phyloP scores from a whole-genome alignment of 2,888 invertebrate species.

The Papilio protenor region DNA sequence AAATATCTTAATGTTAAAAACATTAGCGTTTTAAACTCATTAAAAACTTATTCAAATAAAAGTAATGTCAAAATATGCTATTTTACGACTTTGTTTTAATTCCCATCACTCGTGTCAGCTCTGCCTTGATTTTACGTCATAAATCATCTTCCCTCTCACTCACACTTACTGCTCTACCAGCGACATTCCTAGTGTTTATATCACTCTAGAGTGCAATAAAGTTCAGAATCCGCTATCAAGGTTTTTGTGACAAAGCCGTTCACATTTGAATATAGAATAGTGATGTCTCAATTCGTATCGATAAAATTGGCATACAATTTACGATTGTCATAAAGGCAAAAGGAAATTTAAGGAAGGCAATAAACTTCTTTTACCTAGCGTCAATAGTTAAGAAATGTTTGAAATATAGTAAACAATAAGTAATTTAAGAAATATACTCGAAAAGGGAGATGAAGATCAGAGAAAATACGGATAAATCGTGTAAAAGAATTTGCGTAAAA shows the following conservation, averaged over 20 bases:
- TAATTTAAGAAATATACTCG: no score
- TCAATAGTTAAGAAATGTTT: not conserved
- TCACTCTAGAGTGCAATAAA: conserved; percentile 19
- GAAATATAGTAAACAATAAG: no score
- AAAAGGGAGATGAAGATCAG: no score
- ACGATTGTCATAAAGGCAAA: not conserved
- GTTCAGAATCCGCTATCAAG: conserved; percentile 1
- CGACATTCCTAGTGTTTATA: not conserved
- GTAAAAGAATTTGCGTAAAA: no score
- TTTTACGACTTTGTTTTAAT: conserved; percentile 11
- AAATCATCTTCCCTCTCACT: conserved; percentile 15
- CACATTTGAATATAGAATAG: conserved; percentile 9
- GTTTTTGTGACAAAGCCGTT: conserved; percentile 23
- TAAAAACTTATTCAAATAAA: not conserved
- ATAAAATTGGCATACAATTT: conserved; percentile 1
- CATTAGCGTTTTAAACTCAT: not conserved
- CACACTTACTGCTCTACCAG: not conserved
- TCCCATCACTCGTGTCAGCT: conserved; percentile 2
- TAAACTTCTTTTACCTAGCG: not conserved
- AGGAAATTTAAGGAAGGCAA: not conserved
- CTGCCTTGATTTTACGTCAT: conserved; percentile 11
- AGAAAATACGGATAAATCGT: no score
- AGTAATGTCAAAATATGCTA: not conserved
- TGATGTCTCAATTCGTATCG: conserved; percentile 22
- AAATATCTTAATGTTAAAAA: no score